Base-by-base conservation (phyloP, 2,797 vertebrate species). In the Luscinia luscinia region DNA sequence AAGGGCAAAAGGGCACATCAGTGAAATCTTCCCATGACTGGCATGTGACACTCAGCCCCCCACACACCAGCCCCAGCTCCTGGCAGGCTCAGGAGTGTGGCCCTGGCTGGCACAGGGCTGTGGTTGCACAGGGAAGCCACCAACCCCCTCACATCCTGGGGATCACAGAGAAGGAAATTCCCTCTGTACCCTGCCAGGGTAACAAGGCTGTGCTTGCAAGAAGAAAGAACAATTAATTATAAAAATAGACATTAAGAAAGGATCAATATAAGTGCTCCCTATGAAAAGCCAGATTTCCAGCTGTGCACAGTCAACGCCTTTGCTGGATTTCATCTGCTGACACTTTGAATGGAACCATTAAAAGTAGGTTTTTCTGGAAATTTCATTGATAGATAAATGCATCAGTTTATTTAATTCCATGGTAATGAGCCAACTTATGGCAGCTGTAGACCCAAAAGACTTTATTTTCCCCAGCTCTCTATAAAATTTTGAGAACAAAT, bases 1-100 rank as follows among this genome's bases (percentile, higher is more conserved):
- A 93, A 92, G 91, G 96, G 89, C 87, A 97, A 78, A 95, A 91
- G 86, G 95, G 30, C 51, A 75, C 87, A 88, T 84, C 92, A 97
- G 55, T 94, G 82, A 95, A 95, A 88, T 78, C 94, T 84, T 80
- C 76, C 87, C 64, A 51, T 75, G 76, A 41, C 51, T 91, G 90
- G 73, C 93, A 92, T 9, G 84, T 94, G 91, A 90, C 94, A 90
- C 83, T 81, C 66, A 92, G 95, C 93, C 41, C 30, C 95, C 94
- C 93, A 75, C 95, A 89, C 94, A 67, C 45, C 87, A 91, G 74
- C 88, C 93, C 82, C 94, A 94, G 95, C 95, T 89, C 55, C 27
- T 97, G 97, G 96, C 94, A 94, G 0, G 1, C 67, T n/a, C 48
- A 72, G 79, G 30, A 40, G n/a, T 15, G 63, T 30, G 48, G 48